Evolutionary conservation across 1,140 invertebrate species (phyloP), one percentile per base, ranked within the genome.

Genomic region (Bombus fervidus): DNA sequence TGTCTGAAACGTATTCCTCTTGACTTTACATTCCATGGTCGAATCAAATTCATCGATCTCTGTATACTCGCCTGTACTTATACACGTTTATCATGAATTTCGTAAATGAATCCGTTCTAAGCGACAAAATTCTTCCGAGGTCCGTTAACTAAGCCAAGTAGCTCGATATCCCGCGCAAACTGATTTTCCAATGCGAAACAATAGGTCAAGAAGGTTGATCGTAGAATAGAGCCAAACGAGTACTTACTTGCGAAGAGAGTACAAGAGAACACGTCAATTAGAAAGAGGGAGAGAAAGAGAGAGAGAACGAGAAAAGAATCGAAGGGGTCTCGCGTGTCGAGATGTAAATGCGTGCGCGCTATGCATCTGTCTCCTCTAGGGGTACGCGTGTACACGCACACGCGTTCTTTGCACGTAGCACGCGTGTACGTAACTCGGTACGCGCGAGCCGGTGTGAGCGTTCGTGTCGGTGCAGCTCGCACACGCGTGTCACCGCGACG

Each of bases 291-390:
- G 1, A 18, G 28, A 28, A 12, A 41, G 28, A 71, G 1, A 39
- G 41, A 69, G 37, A 53, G 39, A 41, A 37, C 18, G 73, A 84
- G 62, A 82, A 85, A 83, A 85, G 83, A 86, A 57, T 69, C 66
- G 89, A 81, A 53, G 82, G 76, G 79, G 66, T 80, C 86, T 90
- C 87, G 89, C 89, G 89, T 91, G 89, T 88, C 84, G 74, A 75
- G 81, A 86, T 81, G 86, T 69, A 91, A 90, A 89, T 86, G 90
- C 89, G 82, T 87, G 90, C 79, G 86, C 83, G 81, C 62, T 91
- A 90, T 87, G 88, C 90, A 91, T 91, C 90, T 89, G 90, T 91
- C 90, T 88, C 86, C 83, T 86, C 39, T 87, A 81, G 82, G 62
- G 84, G 78, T 86, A 86, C 43, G 31, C 87, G 79, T 64, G 73